Conservation (phyloP, 2,797 vertebrate species). For the Girardinus metallicus region DNA sequence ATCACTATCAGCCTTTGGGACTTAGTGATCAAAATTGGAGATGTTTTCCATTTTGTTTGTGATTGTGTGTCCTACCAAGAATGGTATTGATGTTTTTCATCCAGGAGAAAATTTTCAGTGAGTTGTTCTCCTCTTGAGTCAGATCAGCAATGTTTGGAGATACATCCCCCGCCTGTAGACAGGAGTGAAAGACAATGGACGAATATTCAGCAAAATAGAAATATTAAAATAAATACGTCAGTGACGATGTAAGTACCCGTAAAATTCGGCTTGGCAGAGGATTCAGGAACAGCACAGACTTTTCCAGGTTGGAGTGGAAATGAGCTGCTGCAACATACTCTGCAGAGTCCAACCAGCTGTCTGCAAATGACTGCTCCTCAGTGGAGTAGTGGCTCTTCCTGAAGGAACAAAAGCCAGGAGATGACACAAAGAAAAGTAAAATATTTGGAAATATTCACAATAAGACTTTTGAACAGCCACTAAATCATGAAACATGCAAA, state of each 20-base stretch:
- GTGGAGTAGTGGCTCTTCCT: slow-evolving; percentile 78
- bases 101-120: slow-evolving; percentile 72
- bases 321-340: slow-evolving; percentile 76
- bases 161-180: slow-evolving; percentile 56
- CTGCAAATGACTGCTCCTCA: slow-evolving; percentile 79
- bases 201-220: background rate
- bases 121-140: slow-evolving; percentile 79
- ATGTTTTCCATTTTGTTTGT: slow-evolving; percentile 7
- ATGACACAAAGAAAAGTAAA: background rate
- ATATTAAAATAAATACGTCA: background rate
- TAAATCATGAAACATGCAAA: background rate
- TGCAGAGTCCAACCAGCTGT: slow-evolving; percentile 75
- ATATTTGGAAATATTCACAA: background rate
- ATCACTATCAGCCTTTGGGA: background rate
- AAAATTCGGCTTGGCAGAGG: slow-evolving; percentile 83
- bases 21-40: background rate
- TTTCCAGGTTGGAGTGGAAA: slow-evolving; percentile 76
- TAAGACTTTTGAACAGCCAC: background rate
- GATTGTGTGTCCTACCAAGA: slow-evolving; percentile 74
- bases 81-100: slow-evolving; percentile 63
- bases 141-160: slow-evolving; percentile 79
- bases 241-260: slow-evolving; percentile 20
- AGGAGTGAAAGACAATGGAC: rapidly evolving
- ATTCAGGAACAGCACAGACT: slow-evolving; percentile 64
- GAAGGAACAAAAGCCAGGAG: slow-evolving; percentile 14